Conservation (phyloP, 1,140 invertebrate species). For the Drosophila pallidifrons region DNA sequence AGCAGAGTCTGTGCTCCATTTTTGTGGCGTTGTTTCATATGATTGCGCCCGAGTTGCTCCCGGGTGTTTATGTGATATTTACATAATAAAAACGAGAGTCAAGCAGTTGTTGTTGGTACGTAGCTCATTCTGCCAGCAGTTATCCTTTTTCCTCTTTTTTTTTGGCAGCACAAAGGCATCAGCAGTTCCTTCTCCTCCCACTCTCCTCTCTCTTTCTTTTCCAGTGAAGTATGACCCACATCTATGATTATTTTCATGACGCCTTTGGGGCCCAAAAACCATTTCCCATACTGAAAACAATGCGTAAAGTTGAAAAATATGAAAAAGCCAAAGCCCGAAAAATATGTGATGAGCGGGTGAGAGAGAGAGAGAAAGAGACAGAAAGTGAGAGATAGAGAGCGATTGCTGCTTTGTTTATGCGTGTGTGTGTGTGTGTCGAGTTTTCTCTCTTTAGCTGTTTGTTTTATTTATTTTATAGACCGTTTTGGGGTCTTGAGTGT, state of each 20-base stretch:
- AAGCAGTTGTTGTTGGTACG: constrained; percentile 7
- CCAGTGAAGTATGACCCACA: constrained; percentile 72
- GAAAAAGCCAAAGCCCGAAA: constrained; percentile 48
- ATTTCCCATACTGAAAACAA: constrained; percentile 39
- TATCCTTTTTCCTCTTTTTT: constrained; percentile 57
- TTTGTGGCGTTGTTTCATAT: constrained; percentile 70
- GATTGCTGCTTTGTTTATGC: constrained; percentile 22
- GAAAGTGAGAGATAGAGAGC: not conserved
- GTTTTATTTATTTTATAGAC: constrained; percentile 82
- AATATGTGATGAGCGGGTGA: not conserved
- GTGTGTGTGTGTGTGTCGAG: not conserved
- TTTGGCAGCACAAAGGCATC: constrained; percentile 52
- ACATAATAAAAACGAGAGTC: constrained; percentile 84
- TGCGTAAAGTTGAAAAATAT: constrained; percentile 77
- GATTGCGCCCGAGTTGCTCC: constrained; percentile 71
- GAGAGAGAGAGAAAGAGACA: not conserved
- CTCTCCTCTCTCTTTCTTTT: not conserved
- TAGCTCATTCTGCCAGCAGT: constrained; percentile 46
- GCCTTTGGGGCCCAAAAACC: constrained; percentile 68
- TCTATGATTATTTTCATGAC: constrained; percentile 82
- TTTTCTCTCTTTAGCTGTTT: constrained; percentile 27
- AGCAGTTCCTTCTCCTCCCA: constrained; percentile 9
- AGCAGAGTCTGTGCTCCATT: constrained; percentile 44
- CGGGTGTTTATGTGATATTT: constrained; percentile 83
- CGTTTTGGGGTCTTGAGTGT: constrained; percentile 57